These are phyloP conservation scores for Pentamera pediparva DNA, from an alignment of 53 echinoderm and acorn worm genomes.

Conservation along the genomic window DNA sequence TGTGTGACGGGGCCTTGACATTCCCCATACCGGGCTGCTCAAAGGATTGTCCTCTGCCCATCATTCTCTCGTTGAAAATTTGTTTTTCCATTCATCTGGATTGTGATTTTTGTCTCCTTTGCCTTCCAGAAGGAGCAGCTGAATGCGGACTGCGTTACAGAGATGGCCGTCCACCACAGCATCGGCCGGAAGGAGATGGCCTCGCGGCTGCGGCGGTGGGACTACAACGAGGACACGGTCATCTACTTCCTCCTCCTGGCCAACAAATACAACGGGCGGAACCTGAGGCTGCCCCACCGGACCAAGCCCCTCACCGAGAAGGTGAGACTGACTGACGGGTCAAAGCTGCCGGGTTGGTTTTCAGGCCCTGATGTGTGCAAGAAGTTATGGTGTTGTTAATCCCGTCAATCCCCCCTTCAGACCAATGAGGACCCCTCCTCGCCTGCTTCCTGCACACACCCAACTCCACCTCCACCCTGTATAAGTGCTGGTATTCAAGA, in stretches of 20 bases:
- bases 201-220: conserved; percentile 65
- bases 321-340: conserved; percentile 35
- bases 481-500: too few relatives aligned
- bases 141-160: conserved; percentile 68
- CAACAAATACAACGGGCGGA: conserved; percentile 71
- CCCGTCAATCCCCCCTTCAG: too few relatives aligned
- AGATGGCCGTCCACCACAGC: conserved; percentile 83
- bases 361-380: too few relatives aligned
- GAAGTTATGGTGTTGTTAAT: too few relatives aligned
- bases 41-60: too few relatives aligned
- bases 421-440: too few relatives aligned
- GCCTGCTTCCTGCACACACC: too few relatives aligned
- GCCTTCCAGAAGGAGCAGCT: conserved; percentile 63
- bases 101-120: background rate
- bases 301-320: conserved; percentile 73
- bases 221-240: conserved; percentile 84
- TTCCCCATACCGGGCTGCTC: too few relatives aligned
- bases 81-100: background rate
- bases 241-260: conserved; percentile 86
- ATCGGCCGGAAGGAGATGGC: conserved; percentile 81
- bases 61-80: too few relatives aligned
- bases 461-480: too few relatives aligned
- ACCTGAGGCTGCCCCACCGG: conserved; percentile 56
- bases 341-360: too few relatives aligned
- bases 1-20: too few relatives aligned